These are phyloP conservation scores for Neostethus bicornis DNA, from an alignment of 2,797 vertebrate genomes.

Conservation along the genomic window DNA sequence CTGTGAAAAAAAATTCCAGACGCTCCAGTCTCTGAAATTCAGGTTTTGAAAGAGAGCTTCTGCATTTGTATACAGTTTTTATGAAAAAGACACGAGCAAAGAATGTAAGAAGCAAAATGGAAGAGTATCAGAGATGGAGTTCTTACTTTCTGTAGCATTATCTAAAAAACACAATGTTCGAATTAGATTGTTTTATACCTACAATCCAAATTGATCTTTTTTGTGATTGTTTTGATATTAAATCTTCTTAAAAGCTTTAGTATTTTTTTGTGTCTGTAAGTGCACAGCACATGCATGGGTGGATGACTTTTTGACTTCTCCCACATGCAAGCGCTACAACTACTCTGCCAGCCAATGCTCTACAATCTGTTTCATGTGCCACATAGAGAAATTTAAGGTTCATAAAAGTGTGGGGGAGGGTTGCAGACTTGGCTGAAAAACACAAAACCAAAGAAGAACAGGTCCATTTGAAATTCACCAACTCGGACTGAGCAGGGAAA, in stretches of 20 bases:
- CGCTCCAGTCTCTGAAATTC: conserved; percentile 69
- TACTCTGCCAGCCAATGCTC: conserved; percentile 17
- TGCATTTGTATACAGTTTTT: conserved; percentile 38
- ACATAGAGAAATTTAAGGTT: conserved; percentile 30
- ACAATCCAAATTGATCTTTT: conserved; percentile 35
- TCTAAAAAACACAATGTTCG: conserved; percentile 25
- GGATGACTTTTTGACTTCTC: conserved; percentile 35
- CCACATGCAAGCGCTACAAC: conserved; percentile 22
- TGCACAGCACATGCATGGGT: conserved; percentile 20
- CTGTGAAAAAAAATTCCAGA: conserved; percentile 75
- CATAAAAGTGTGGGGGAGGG: conserved; percentile 21
- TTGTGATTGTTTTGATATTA: conserved; percentile 24
- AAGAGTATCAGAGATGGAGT: conserved; percentile 31
- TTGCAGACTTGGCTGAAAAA: conserved; percentile 20
- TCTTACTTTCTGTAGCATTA: conserved; percentile 34
- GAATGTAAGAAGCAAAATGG: conserved; percentile 39
- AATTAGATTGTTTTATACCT: conserved; percentile 43
- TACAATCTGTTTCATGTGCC: conserved; percentile 25
- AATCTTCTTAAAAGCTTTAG: conserved; percentile 11
- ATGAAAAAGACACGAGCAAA: conserved; percentile 27
- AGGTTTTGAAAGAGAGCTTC: conserved; percentile 45
- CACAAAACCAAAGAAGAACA: conserved; percentile 15
- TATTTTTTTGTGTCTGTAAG: conserved; percentile 19
- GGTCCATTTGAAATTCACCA: conserved; percentile 27
- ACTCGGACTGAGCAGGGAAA: conserved; percentile 35